phyloP scores from a whole-genome alignment of 2,888 invertebrate species.

The Nephrocerus scutellatus region DNA sequence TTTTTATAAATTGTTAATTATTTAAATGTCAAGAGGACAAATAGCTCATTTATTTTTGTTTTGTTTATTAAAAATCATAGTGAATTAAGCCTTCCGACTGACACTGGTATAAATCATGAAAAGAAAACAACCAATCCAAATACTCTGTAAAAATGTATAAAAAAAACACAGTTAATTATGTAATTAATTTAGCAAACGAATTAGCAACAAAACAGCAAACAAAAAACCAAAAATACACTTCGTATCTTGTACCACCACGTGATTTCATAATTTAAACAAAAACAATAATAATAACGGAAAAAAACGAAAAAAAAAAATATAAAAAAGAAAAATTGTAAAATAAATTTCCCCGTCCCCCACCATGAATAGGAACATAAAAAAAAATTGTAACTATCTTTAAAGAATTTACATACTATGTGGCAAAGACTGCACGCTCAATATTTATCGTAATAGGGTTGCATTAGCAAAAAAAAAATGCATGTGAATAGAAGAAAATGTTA shows the following conservation, averaged over 20 bases:
- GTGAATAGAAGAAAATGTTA: too few species aligned
- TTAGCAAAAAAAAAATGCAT: not conserved
- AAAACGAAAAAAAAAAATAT: conserved; percentile 11
- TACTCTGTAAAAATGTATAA: conserved; percentile 22
- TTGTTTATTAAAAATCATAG: conserved; percentile 20
- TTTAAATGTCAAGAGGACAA: too few species aligned
- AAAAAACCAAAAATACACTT: conserved; percentile 23
- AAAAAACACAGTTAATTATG: conserved; percentile 19
- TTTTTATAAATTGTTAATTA: too few species aligned
- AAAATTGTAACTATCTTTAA: conserved; percentile 14
- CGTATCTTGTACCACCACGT: conserved; percentile 31
- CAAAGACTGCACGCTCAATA: not conserved
- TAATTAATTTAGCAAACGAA: conserved; percentile 9
- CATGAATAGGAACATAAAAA: conserved; percentile 19
- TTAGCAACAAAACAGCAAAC: conserved; percentile 9
- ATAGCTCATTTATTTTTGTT: too few species aligned
- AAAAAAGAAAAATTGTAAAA: conserved; percentile 7
- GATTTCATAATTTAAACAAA: conserved; percentile 28
- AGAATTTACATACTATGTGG: conserved; percentile 4
- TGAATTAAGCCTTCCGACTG: conserved; percentile 24
- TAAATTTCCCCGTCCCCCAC: conserved; percentile 16
- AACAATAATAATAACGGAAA: conserved; percentile 14
- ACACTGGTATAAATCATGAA: conserved; percentile 1
- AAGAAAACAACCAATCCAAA: conserved; percentile 9
- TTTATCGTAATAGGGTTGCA: conserved; percentile 7